Evolutionary conservation across 1,140 invertebrate species (phyloP).

Genomic region (Zaprionus inermis): DNA sequence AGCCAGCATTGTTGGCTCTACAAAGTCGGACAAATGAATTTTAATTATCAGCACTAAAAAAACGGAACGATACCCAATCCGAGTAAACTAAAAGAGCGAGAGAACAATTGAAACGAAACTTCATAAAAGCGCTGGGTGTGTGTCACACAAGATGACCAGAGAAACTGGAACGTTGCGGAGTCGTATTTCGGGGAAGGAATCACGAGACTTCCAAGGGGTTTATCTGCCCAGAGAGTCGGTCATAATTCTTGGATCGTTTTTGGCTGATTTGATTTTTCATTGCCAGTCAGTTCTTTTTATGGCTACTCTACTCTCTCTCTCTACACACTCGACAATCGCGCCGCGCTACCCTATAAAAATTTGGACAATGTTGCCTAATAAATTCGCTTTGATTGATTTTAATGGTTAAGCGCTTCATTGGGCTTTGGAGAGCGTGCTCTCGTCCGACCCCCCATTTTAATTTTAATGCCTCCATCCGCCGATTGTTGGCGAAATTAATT

Average conservation of each 20-base stretch:
- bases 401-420: constrained; percentile 83
- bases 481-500: constrained; percentile 81
- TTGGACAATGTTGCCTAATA: constrained; percentile 73
- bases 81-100: constrained; percentile 6
- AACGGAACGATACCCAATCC: constrained; percentile 30
- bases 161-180: constrained; percentile 22
- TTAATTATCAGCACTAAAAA: constrained; percentile 73
- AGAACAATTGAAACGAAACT: constrained; percentile 48
- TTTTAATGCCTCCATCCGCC: constrained; percentile 40
- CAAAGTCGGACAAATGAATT: constrained; percentile 79
- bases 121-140: constrained; percentile 45
- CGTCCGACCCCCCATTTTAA: constrained; percentile 37
- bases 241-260: constrained; percentile 72
- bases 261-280: constrained; percentile 81
- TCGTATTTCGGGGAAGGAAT: neutral
- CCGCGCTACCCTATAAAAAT: constrained; percentile 34
- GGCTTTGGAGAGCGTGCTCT: constrained; percentile 53
- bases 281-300: constrained; percentile 65
- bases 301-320: constrained; percentile 60
- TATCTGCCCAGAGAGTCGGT: constrained; percentile 68
- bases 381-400: constrained; percentile 83
- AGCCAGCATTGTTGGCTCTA: constrained; percentile 48
- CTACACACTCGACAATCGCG: constrained; percentile 2
- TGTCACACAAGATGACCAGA: constrained; percentile 53
- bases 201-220: constrained; percentile 52